These are phyloP conservation scores for Drosophila atroscutellata DNA, from an alignment of 2,888 invertebrate genomes.

Conservation along the genomic window DNA sequence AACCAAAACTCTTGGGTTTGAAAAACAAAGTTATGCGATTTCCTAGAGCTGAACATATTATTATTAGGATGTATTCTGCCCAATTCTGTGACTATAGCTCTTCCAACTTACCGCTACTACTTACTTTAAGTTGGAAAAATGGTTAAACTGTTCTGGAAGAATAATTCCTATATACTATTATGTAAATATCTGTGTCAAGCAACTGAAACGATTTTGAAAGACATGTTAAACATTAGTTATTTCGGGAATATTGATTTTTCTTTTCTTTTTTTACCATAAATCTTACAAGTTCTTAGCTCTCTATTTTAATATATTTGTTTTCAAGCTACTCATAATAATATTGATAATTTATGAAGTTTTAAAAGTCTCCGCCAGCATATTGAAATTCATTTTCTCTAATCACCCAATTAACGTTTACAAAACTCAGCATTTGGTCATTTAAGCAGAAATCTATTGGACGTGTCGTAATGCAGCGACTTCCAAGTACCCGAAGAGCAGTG, in stretches of 20 bases:
- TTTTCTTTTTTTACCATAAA: background rate
- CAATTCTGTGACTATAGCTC: background rate
- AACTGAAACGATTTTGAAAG: background rate
- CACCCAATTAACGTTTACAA: slow-evolving; percentile 58
- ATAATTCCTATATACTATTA: background rate
- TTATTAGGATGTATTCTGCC: background rate
- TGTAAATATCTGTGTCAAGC: background rate
- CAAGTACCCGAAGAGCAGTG: slow-evolving; percentile 5
- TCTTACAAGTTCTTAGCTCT: background rate
- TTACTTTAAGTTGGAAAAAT: background rate
- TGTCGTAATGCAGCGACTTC: slow-evolving; percentile 67
- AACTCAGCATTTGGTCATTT: slow-evolving; percentile 43
- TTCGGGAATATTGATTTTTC: background rate
- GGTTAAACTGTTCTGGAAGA: background rate
- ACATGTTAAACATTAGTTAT: background rate
- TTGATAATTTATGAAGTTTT: background rate
- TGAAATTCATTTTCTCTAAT: slow-evolving; percentile 51
- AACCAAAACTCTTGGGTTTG: too few relatives aligned
- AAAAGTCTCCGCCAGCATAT: background rate
- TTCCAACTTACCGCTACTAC: background rate
- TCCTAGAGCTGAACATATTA: background rate
- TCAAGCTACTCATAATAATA: background rate
- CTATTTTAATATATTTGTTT: background rate
- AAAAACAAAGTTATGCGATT: background rate
- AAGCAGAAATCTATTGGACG: slow-evolving; percentile 56